Conservation (phyloP, 2,888 invertebrate genomes). For the Euplagia quadripunctaria region DNA sequence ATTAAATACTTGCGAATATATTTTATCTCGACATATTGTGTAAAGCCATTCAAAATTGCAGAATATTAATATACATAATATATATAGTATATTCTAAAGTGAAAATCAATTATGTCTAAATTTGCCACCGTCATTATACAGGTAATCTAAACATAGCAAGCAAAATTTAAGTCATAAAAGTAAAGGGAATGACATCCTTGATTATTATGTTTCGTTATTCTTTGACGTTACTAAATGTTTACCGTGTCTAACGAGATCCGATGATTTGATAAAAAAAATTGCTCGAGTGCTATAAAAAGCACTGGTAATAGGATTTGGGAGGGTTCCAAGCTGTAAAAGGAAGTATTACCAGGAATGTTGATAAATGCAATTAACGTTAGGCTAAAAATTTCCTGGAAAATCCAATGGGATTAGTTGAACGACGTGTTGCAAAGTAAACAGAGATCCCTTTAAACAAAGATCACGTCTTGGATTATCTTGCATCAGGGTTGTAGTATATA, state of each 20-base stretch:
- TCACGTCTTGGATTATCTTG: conserved; percentile 1
- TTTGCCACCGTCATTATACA: not conserved
- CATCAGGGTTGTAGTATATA: not conserved
- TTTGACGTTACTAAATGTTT: conserved; percentile 28
- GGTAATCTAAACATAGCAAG: not conserved
- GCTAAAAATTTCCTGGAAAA: conserved; percentile 21
- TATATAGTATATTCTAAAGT: not conserved
- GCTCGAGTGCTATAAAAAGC: conserved; percentile 28
- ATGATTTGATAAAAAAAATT: conserved; percentile 43
- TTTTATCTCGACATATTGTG: too few species aligned
- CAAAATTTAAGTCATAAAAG: not conserved
- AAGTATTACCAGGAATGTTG: conserved; percentile 26
- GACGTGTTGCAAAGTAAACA: not conserved
- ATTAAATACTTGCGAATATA: not conserved
- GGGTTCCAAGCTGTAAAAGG: conserved; percentile 26
- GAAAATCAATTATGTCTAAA: not conserved
- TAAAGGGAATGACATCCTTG: not conserved
- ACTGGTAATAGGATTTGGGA: conserved; percentile 34
- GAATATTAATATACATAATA: too few species aligned
- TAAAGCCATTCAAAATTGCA: too few species aligned
- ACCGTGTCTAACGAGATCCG: conserved; percentile 40
- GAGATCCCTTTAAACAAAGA: conserved; percentile 3
- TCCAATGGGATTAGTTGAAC: conserved; percentile 10
- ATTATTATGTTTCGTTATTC: conserved; percentile 8
- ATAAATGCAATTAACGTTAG: conserved; percentile 37